A percentile compares a stretch with the other conserved stretches of the same genome.
Conservation (phyloP, 1,140 invertebrate genomes). For the Adelges cooleyi region DNA sequence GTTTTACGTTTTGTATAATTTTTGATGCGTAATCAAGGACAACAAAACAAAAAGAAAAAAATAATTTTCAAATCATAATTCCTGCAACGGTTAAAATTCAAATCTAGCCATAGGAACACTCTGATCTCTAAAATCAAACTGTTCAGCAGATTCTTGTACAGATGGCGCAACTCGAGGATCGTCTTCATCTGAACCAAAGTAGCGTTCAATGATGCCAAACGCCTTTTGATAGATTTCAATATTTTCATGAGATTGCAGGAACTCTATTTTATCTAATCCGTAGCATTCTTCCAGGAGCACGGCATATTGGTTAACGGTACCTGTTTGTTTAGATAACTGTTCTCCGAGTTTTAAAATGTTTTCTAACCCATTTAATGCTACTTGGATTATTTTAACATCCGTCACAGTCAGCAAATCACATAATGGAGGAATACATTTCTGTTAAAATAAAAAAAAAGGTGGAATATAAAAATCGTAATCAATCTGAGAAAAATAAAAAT, state of each 20-base stretch:
- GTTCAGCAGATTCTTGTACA: slow-evolving; percentile 56
- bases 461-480: slow-evolving; percentile 37
- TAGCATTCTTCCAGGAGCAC: slow-evolving; percentile 91
- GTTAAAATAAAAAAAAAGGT: slow-evolving; percentile 25
- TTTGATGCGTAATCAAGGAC: not conserved
- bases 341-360: slow-evolving; percentile 91
- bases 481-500: slow-evolving; percentile 38
- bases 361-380: slow-evolving; percentile 90
- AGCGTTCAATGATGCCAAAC: slow-evolving; percentile 92
- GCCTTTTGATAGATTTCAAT: slow-evolving; percentile 92
- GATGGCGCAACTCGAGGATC: slow-evolving; percentile 65
- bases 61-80: slow-evolving; percentile 15
- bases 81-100: slow-evolving; percentile 53
- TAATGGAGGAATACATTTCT: slow-evolving; percentile 82
- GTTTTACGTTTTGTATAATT: slow-evolving; percentile 12
- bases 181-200: slow-evolving; percentile 85
- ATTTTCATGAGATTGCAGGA: slow-evolving; percentile 91
- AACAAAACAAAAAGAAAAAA: slow-evolving; percentile 4
- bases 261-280: slow-evolving; percentile 95
- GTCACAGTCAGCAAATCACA: slow-evolving; percentile 88
- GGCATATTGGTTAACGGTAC: slow-evolving; percentile 74
- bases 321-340: slow-evolving; percentile 57
- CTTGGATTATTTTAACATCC: slow-evolving; percentile 95
- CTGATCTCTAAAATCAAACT: slow-evolving; percentile 64
- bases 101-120: slow-evolving; percentile 64